Base-by-base conservation (phyloP, 2,888 invertebrate species). In the Acleris laterana region DNA sequence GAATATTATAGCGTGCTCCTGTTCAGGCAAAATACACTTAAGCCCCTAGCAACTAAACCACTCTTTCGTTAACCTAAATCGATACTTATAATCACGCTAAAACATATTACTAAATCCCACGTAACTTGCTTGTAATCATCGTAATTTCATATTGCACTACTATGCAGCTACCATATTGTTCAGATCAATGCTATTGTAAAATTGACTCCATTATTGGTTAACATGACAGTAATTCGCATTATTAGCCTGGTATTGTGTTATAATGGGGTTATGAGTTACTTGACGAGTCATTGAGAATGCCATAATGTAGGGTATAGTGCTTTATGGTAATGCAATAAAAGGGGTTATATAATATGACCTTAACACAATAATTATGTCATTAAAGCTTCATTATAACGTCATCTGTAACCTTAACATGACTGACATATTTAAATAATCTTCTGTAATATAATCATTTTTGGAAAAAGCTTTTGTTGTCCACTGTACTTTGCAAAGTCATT, bases 171-270 rank as follows among this genome's bases (percentile, higher is more conserved):
- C 19, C 48, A 49, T 60, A 63, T 64, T 49, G 60, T 55, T 32
- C 60, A 32, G 49, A 60, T 49, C 49, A 59, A 11, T 49, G 42
- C 20, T 17, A 48, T 20, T 59, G 6, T 13, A 65, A 65, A 65
- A 51, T 51, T 46, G 20, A 19, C 42, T 9, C 56, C 44, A 50
- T 60, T 65, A 65, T 61, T 66, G 20, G 28, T 50, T 66, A 66
- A 66, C 61, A 57, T 61, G 65, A 60, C 51, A 61, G 56, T 61
- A 51, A 66, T 66, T 46, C 46, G 32, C 42, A 46, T 66, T 48
- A 66, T 66, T 66, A 66, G 6, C 32, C 56, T 25, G n/a, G 38
- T 20, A 50, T 50, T 66, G 56, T 57, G 61, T 38, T 57, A 51
- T 51, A 61, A 66, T 56, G 49, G 22, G 20, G 28, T 46, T 51